Conservation (phyloP, 2,888 invertebrate genomes). For the Carabus problematicus region DNA sequence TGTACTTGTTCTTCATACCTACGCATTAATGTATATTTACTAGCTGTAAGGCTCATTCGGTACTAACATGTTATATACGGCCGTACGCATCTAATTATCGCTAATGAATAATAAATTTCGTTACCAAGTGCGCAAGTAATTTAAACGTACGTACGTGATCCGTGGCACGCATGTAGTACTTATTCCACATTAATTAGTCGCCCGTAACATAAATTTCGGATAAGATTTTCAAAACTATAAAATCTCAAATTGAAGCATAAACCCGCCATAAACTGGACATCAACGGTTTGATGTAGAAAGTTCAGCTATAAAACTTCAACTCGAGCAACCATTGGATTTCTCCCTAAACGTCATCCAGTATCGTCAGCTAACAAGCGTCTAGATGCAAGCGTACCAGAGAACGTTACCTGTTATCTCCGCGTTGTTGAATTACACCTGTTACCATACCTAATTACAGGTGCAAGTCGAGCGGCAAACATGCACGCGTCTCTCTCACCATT, state of each 20-base stretch:
- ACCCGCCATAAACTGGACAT: slow-evolving; percentile 18
- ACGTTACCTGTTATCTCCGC: not conserved
- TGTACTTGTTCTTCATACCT: too few relatives aligned
- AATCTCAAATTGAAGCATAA: slow-evolving; percentile 10
- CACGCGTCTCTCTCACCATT: not conserved
- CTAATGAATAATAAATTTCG: too few relatives aligned
- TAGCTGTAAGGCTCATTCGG: too few relatives aligned
- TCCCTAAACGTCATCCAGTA: slow-evolving; percentile 18
- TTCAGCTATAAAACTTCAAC: slow-evolving; percentile 5
- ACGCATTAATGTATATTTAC: too few relatives aligned
- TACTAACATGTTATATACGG: too few relatives aligned
- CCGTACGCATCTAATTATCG: too few relatives aligned
- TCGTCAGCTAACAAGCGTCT: slow-evolving; percentile 13
- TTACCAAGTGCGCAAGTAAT: too few relatives aligned
- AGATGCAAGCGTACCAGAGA: slow-evolving; percentile 6
- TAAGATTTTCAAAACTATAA: too few relatives aligned
- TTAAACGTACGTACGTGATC: too few relatives aligned
- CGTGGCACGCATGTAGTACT: too few relatives aligned
- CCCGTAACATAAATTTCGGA: too few relatives aligned
- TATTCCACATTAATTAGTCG: too few relatives aligned
- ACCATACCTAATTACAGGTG: slow-evolving; percentile 3
- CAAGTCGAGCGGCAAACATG: slow-evolving; percentile 5
- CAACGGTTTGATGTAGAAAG: slow-evolving; percentile 20
- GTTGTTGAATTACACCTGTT: slow-evolving; percentile 12
- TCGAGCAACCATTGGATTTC: not conserved